Base-by-base conservation (phyloP, 2,113 vertebrate genomes). In the Gambusia holbrooki region DNA sequence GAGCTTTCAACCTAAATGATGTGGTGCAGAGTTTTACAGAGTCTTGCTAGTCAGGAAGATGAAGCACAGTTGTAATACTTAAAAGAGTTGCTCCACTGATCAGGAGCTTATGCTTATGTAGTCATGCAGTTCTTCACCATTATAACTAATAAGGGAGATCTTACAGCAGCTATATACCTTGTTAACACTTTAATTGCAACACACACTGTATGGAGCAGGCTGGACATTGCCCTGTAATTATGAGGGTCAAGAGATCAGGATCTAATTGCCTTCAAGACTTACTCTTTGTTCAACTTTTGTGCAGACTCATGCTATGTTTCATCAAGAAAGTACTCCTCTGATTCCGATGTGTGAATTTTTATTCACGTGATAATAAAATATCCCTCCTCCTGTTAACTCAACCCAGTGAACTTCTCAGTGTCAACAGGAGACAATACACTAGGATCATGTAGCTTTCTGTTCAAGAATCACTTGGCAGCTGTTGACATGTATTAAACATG, bases 321-420 rank as follows among this genome's bases (percentile, higher is more conserved):
- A 32, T 81, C 61, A 68, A 48, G 68, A 40, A 67, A 64, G n/a
- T 10, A 25, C 2, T 14, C n/a, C 65, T 71, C 25, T 72, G 84
- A 76, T 37, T 73, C 29, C 30, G 58, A 84, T 77, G 71, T 45
- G 17, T 28, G 15, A 77, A 66, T 83, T 51, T 10, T n/a, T n/a
- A 58, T 58, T 22, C 22, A 19, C 4, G 5, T n/a, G 51, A 58
- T 58, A 22, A 58, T 1, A 69, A 69, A 51, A 77, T 72, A 62
- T 69, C 72, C 77, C 22, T n/a, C 22, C 51, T 62, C 19, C 64
- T 67, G 69, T 78, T 54, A 66, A 71, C 54, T 79, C 12, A 33
- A 40, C 62, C 48, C 64, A 3, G 28, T 45, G 45, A 40, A 67
- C 45, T 15, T 54, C 10, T 19, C 15, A 37, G 12, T 54, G 22